phyloP scores from a whole-genome alignment of 2,113 vertebrate species.

The Callionymus lyra region DNA sequence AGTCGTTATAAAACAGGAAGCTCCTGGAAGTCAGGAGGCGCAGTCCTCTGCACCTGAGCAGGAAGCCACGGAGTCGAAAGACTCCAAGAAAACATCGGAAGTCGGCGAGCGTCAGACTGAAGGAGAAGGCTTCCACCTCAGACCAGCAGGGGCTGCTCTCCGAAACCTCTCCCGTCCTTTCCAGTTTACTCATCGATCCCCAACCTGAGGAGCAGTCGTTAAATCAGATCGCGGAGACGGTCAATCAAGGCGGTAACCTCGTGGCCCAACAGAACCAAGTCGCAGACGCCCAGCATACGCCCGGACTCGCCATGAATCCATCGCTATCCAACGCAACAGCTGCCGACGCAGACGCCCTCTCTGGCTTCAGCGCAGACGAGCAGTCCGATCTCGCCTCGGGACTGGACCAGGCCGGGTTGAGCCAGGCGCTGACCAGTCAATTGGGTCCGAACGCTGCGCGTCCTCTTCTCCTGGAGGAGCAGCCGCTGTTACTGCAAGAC shows the following conservation, averaged over 20 bases:
- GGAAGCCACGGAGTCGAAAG: slow-evolving; percentile 57
- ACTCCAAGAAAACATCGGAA: slow-evolving; percentile 42
- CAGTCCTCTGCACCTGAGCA: slow-evolving; percentile 43
- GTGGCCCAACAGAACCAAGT: slow-evolving; percentile 62
- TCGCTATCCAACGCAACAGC: slow-evolving; percentile 66
- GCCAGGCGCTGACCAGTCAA: slow-evolving; percentile 62
- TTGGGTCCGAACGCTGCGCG: slow-evolving; percentile 70
- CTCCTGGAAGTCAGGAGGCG: slow-evolving; percentile 36
- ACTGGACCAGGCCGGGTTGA: slow-evolving; percentile 44
- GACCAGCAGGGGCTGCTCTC: slow-evolving; percentile 61
- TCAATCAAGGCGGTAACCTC: slow-evolving; percentile 62
- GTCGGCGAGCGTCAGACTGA: slow-evolving; percentile 37
- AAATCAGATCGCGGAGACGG: slow-evolving; percentile 61
- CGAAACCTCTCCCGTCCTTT: slow-evolving; percentile 79
- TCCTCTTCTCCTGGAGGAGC: slow-evolving; percentile 87
- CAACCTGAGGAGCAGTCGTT: slow-evolving; percentile 68
- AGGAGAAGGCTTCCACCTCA: slow-evolving; percentile 50
- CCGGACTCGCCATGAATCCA: slow-evolving; percentile 61
- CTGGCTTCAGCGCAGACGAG: too few species aligned
- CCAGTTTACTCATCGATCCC: slow-evolving; percentile 80
- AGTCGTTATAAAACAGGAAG: slow-evolving; percentile 62
- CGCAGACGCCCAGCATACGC: slow-evolving; percentile 50
- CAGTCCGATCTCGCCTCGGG: slow-evolving; percentile 40
- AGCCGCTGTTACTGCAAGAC: slow-evolving; percentile 91
- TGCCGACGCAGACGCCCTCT: slow-evolving; percentile 36